Conservation (phyloP, 2,113 vertebrate genomes). For the Reinhardtius hippoglossoides region DNA sequence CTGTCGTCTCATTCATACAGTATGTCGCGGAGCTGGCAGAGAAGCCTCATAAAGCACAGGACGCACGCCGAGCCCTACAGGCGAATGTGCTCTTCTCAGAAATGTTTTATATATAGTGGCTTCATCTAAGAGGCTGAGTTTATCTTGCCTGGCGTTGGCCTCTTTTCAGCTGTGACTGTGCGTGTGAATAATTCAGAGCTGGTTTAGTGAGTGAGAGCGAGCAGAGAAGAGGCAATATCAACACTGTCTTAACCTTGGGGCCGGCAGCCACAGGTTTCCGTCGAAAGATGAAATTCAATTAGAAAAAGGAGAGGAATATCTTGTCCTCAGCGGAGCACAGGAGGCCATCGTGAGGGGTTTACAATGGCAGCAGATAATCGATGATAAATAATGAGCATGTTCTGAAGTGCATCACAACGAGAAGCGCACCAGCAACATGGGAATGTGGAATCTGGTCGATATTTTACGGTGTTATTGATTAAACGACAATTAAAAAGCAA, state of each 20-base stretch:
- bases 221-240: constrained; percentile 51
- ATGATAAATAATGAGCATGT: constrained; percentile 23
- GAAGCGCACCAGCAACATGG: background rate
- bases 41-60: constrained; percentile 14
- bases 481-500: background rate
- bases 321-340: constrained; percentile 20
- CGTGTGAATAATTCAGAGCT: constrained; percentile 65
- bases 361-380: background rate
- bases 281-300: constrained; percentile 68
- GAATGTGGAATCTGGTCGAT: background rate
- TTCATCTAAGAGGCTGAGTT: constrained; percentile 37
- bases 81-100: background rate
- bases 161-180: constrained; percentile 48
- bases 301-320: constrained; percentile 13
- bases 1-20: background rate
- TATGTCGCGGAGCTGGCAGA: background rate
- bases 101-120: constrained; percentile 18
- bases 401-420: background rate
- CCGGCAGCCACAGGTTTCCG: constrained; percentile 58
- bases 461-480: background rate
- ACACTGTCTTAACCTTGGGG: constrained; percentile 59
- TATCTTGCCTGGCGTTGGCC: constrained; percentile 25
- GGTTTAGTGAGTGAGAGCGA: constrained; percentile 17
- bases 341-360: background rate
- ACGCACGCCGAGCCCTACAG: background rate